A percentile compares a stretch with the other conserved stretches of the same genome.
Evolutionary conservation across 1,140 invertebrate genomes (phyloP).

Genomic region (Teleopsis dalmanni): DNA sequence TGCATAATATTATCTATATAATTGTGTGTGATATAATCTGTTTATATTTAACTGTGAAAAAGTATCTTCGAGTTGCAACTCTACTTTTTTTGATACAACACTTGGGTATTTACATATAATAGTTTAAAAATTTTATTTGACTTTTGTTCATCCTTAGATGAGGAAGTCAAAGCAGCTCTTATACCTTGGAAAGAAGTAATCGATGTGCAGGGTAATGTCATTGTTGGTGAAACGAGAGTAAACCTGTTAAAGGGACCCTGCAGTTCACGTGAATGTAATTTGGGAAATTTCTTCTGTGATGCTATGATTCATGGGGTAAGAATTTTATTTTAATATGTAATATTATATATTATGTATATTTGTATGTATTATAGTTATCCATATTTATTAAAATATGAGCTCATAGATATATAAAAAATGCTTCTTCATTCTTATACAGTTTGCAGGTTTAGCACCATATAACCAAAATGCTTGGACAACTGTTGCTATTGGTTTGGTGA

Average conservation of each 20-base stretch:
- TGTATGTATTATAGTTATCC: neutral
- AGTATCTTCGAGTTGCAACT: too few relatives aligned
- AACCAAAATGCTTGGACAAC: constrained; percentile 52
- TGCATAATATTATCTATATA: too few relatives aligned
- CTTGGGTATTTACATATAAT: too few relatives aligned
- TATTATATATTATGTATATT: neutral
- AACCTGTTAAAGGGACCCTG: constrained; percentile 52
- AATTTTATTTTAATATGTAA: neutral
- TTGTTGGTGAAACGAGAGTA: constrained; percentile 53
- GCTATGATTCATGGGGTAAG: constrained; percentile 54
- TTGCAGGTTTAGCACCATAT: constrained; percentile 25
- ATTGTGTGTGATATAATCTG: too few relatives aligned
- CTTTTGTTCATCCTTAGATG: too few relatives aligned
- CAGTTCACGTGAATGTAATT: constrained; percentile 58
- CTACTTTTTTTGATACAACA: too few relatives aligned
- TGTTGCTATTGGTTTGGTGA: constrained; percentile 58
- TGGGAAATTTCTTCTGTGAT: constrained; percentile 69
- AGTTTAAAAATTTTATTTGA: too few relatives aligned
- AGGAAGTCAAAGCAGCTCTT: constrained; percentile 45
- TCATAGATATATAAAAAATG: too few relatives aligned
- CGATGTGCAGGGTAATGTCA: constrained; percentile 49
- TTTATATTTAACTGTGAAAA: too few relatives aligned
- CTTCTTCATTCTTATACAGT: constrained; percentile 16
- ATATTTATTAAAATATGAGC: neutral
- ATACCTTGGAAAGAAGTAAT: constrained; percentile 54